phyloP scores from a whole-genome alignment of 2,797 vertebrate species.

The Telmatherina bonti region DNA sequence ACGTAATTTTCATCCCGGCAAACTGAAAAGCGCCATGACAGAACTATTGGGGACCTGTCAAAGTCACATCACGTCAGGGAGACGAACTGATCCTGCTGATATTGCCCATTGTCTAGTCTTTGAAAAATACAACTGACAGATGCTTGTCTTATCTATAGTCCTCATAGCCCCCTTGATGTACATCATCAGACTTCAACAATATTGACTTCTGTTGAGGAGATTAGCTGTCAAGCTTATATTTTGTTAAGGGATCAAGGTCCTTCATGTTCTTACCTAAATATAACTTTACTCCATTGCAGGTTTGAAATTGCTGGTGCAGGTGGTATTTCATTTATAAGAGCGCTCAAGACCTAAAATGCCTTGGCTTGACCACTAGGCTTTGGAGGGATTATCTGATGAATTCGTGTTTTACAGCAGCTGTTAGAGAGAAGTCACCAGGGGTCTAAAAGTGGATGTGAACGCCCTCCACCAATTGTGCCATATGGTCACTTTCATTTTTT shows the following conservation, averaged over 20 bases:
- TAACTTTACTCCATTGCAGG: slow-evolving; percentile 77
- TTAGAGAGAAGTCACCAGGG: slow-evolving; percentile 86
- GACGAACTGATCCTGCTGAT: slow-evolving; percentile 65
- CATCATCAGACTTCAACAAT: slow-evolving; percentile 82
- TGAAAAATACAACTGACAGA: slow-evolving; percentile 71
- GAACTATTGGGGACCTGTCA: slow-evolving; percentile 56
- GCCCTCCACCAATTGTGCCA: slow-evolving; percentile 57
- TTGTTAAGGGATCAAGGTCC: slow-evolving; percentile 87
- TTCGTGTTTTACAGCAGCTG: slow-evolving; percentile 91
- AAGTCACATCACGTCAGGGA: slow-evolving; percentile 39
- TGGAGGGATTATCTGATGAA: slow-evolving; percentile 86
- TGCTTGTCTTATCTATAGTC: slow-evolving; percentile 68
- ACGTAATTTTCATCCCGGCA: slow-evolving; percentile 48
- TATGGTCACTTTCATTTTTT: slow-evolving; percentile 76
- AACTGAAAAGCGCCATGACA: slow-evolving; percentile 36
- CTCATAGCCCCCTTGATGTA: slow-evolving; percentile 55
- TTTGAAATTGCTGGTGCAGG: slow-evolving; percentile 78
- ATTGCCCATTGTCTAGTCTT: slow-evolving; percentile 51
- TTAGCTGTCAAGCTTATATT: slow-evolving; percentile 85
- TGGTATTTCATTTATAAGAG: slow-evolving; percentile 86
- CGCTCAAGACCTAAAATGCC: slow-evolving; percentile 84
- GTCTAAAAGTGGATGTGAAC: slow-evolving; percentile 86
- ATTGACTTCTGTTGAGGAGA: slow-evolving; percentile 83
- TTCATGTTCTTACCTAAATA: slow-evolving; percentile 87
- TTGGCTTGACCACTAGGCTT: slow-evolving; percentile 86